Evolutionary conservation across 2,888 invertebrate genomes (phyloP).

Genomic region (Galeopsomyia nigrocyanea): DNA sequence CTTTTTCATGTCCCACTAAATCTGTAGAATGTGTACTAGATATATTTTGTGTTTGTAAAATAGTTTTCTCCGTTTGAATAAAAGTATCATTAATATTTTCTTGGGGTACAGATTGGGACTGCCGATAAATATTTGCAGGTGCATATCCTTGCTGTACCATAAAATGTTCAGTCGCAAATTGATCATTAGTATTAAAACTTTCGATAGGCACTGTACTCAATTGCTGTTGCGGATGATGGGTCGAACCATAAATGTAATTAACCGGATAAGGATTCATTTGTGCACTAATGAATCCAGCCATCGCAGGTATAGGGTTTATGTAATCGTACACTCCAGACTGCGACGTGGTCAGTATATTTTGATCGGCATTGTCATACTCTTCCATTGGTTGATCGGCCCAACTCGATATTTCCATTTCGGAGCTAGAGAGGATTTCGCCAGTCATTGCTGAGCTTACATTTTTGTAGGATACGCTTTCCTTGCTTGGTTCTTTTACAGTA

Average conservation of each 20-base stretch:
- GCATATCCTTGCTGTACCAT: conserved; percentile 59
- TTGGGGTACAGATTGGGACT: conserved; percentile 50
- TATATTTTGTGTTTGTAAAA: not conserved
- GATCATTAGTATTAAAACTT: conserved; percentile 52
- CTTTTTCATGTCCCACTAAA: not conserved
- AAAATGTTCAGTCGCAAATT: conserved; percentile 59
- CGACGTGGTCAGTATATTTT: conserved; percentile 31
- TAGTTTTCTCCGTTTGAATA: not conserved
- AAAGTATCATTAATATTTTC: not conserved
- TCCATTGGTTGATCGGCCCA: conserved; percentile 57
- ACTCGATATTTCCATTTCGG: conserved; percentile 45
- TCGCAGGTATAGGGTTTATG: conserved; percentile 70
- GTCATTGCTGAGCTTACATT: not conserved
- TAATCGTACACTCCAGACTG: conserved; percentile 68
- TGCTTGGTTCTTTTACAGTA: not conserved
- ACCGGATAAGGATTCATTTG: conserved; percentile 70
- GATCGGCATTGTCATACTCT: conserved; percentile 50
- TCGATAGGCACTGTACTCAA: conserved; percentile 55
- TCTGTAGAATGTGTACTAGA: conserved; percentile 1
- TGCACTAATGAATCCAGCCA: conserved; percentile 71
- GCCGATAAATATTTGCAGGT: conserved; percentile 53
- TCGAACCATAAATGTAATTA: conserved; percentile 58
- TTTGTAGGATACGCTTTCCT: not conserved
- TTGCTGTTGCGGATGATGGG: conserved; percentile 53
- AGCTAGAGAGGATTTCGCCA: conserved; percentile 13